Conservation (phyloP, 2,888 invertebrate genomes). For the Mesorhabditis belari region DNA sequence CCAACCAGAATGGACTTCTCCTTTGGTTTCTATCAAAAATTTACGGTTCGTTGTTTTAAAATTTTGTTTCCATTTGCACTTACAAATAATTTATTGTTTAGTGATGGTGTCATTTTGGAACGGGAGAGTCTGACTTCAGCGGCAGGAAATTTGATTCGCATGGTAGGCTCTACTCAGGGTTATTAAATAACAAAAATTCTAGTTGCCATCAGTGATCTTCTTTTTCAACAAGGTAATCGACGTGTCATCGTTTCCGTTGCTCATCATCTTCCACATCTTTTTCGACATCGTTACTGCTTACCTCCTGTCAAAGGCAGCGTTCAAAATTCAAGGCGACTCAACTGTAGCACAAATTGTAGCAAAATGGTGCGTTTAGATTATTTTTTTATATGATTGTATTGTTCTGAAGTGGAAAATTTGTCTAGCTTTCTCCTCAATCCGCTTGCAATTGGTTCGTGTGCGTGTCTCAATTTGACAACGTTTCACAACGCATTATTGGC, state of each 20-base stretch:
- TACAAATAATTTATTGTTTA: too few species aligned
- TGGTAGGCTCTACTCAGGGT: neutral
- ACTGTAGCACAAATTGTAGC: neutral
- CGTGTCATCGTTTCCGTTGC: neutral
- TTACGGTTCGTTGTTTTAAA: neutral
- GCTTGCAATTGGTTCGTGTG: constrained; percentile 33
- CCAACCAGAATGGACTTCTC: neutral
- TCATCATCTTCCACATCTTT: neutral
- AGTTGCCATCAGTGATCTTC: neutral
- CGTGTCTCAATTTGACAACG: constrained; percentile 34
- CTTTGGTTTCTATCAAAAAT: neutral
- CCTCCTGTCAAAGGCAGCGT: neutral
- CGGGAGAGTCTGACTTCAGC: neutral
- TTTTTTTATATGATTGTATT: neutral
- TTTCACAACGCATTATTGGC: constrained; percentile 33
- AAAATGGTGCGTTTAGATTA: neutral
- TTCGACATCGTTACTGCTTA: neutral
- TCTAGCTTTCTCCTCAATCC: constrained; percentile 50
- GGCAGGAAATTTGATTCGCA: neutral
- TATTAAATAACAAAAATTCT: neutral
- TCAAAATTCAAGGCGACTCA: neutral
- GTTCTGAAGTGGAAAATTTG: too few species aligned
- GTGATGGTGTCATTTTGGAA: neutral
- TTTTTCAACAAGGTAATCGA: neutral
- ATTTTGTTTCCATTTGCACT: too few species aligned